Base-by-base conservation (phyloP, 2,797 vertebrate species). In the Chloroceryle amazona region DNA sequence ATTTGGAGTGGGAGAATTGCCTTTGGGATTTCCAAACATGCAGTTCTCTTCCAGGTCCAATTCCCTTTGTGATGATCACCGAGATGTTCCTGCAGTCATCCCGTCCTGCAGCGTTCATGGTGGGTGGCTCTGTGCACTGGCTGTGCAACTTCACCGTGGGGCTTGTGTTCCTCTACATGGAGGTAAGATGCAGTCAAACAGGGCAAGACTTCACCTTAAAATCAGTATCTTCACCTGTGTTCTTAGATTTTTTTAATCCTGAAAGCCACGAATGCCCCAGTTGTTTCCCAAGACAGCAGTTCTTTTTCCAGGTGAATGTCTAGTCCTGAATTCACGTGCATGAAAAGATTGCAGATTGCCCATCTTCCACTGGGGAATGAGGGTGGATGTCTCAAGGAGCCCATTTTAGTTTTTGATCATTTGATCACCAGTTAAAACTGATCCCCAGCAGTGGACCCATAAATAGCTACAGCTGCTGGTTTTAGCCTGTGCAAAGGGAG, bases 71-170 rank as follows among this genome's bases (percentile, higher is more conserved):
- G 97, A 95, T 99, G 86, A 99, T 99, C 95, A 99, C 99, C 0
- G 99, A 99, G 98, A 99, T 99, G 98, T 99, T 99, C 98, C 98
- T 99, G 83, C 99, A 99, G 97, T 98, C 99, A 1, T 99, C 99
- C 41, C 98, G 99, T 22, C 98, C 99, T 0, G 97, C 99, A 0
- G 99, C 99, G 1, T 99, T 99, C 98, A 99, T 99, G 99, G 98
- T 99, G 22, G 99, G 98, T 1, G 99, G 99, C 21, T 99, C 98
- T 0, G 98, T 99, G 72, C 99, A 99, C 96, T 99, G 99, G 99
- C 97, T 99, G 0, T 99, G 97, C 93, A 99, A 99, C 98, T 99
- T 99, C 97, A 93, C 97, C 0, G 99, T 99, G 51, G 99, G 99
- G 21, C 98, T 99, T 3, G 14, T 99, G 72, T 99, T 99, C 90